Base-by-base conservation (phyloP, 1,140 invertebrate genomes). In the Lutraria rhynchaena region DNA sequence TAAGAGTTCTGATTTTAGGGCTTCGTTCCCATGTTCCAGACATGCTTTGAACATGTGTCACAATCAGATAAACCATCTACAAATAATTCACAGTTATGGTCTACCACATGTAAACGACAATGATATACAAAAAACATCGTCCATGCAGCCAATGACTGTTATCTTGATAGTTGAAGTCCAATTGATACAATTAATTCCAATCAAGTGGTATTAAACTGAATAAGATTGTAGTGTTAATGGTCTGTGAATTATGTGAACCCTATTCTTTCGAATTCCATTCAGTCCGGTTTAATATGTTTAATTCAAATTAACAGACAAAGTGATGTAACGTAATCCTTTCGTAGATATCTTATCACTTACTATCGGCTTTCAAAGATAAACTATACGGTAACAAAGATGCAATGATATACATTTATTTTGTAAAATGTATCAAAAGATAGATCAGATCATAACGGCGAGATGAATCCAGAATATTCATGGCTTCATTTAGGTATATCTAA, bases 31-130 rank as follows among this genome's bases (percentile, higher is more conserved):
- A 67, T 49, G 63, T 67, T 19, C 49, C 9, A 17, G 1, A 41
- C 63, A 33, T 49, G 44, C 44, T 67, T 67, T 5, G n/a, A 67
- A 67, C 63, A 67, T 67, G 63, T 67, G 63, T 67, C 63, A 67
- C 31, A 24, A 41, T 41, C 37, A 15, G 37, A 15, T 41, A 15
- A 7, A 7, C 37, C 5, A 41, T 41, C 37, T 41, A 49, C 27
- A 67, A 67, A 67, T 41, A 41, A 41, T 7, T 15, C 15, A n/a
- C 41, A 31, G 63, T 29, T n/a, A 67, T 67, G 63, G 41, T 49
- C 44, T 31, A 49, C 27, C 41, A 67, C 63, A 49, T 24, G 29
- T 67, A 22, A 41, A 35, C n/a, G 31, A 41, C 37, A 41, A 41
- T 7, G 15, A 41, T 41, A 41, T 41, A 7, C 37, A 41, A 67